Base-by-base conservation (phyloP, 2,888 invertebrate species). In the Leptogaster cylindrica region DNA sequence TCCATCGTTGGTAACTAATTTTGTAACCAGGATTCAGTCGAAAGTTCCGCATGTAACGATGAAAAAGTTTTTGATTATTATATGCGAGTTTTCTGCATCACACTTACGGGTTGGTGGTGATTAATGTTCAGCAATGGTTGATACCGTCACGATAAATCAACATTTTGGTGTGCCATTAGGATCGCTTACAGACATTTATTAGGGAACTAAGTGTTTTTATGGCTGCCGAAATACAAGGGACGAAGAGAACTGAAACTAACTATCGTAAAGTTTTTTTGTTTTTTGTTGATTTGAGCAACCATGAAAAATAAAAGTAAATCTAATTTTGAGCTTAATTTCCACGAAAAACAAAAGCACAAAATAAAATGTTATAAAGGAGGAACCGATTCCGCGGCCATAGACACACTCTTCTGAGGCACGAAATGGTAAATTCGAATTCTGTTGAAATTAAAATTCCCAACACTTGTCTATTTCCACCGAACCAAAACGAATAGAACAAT, bases 391-490 rank as follows among this genome's bases (percentile, higher is more conserved):
- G n/a, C n/a, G n/a, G n/a, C n/a, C n/a, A n/a, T n/a, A n/a, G n/a
- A n/a, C n/a, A n/a, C n/a, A n/a, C n/a, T n/a, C n/a, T n/a, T n/a
- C n/a, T n/a, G n/a, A 20, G 23, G 3, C n/a, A 2, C 2, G 8
- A 20, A 46, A 46, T 46, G 20, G 46, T 20, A 46, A 46, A 46
- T 46, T 25, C 18, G 46, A 10, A 18, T 61, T 66, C 41, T 63
- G 63, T 66, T 63, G 27, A 58, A 58, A 65, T 61, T 65, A 50
- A 20, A 41, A 67, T 67, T 44, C 65, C 51, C 23, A 31, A 18
- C 66, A 65, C 55, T 31, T 65, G 44, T 20, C 25, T n/a, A 28
- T 16, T 18, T 27, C 6, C 36, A 8, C 8, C 27, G 41, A 61
- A 25, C 14, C 61, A 20, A 27, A 27, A 44, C 61, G 18, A 61